Conservation (phyloP, 2,888 invertebrate species). For the Cheiracanthium punctorium region DNA sequence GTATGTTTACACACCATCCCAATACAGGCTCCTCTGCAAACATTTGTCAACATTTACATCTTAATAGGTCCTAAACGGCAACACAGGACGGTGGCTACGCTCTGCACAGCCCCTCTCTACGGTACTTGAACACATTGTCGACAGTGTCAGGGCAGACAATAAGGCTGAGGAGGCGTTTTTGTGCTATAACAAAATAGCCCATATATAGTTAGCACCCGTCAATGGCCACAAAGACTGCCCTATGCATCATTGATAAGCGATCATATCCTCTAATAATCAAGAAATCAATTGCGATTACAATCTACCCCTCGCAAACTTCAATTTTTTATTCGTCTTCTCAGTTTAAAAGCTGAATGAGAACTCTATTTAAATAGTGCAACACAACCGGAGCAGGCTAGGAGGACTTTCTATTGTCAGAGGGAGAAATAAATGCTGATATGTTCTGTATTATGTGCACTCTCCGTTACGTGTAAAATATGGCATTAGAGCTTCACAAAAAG, state of each 20-base stretch:
- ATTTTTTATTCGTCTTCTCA: slow-evolving; percentile 18
- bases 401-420: not conserved
- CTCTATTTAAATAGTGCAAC: slow-evolving; percentile 18
- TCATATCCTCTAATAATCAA: slow-evolving; percentile 37
- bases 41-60: not conserved
- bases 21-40: too few relatives aligned
- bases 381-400: not conserved
- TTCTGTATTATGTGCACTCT: not conserved
- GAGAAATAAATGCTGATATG: slow-evolving; percentile 27
- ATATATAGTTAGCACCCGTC: slow-evolving; percentile 24
- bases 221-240: not conserved
- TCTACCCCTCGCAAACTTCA: slow-evolving; percentile 13
- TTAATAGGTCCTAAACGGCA: not conserved
- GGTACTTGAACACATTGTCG: slow-evolving; percentile 29
- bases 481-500: slow-evolving; percentile 35
- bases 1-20: too few relatives aligned
- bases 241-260: slow-evolving; percentile 55
- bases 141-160: slow-evolving; percentile 37
- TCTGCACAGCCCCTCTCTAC: not conserved
- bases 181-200: slow-evolving; percentile 42
- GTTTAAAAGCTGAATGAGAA: slow-evolving; percentile 1
- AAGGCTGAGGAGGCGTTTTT: slow-evolving; percentile 5
- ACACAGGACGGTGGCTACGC: not conserved
- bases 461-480: slow-evolving; percentile 38
- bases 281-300: slow-evolving; percentile 32